Conservation (phyloP, 2,888 invertebrate species). For the Lycaena phlaeas region DNA sequence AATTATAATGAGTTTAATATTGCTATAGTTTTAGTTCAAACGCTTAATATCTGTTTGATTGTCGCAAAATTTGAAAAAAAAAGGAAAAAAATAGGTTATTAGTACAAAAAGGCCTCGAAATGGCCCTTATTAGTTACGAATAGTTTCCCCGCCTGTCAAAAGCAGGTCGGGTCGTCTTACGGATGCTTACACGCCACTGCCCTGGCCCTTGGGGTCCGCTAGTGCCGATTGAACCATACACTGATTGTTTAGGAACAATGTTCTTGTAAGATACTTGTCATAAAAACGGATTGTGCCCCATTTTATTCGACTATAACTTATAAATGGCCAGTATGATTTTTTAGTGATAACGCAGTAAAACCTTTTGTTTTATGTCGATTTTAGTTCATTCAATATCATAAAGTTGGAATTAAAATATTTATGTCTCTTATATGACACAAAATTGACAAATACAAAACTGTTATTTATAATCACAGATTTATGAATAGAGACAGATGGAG, state of each 20-base stretch:
- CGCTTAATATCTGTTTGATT: too few relatives aligned
- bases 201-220: slow-evolving; percentile 31
- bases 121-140: slow-evolving; percentile 44
- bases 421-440: not conserved
- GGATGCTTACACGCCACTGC: slow-evolving; percentile 52
- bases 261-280: slow-evolving; percentile 11
- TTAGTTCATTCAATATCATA: slow-evolving; percentile 6
- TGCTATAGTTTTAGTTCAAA: too few relatives aligned
- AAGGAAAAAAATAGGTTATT: not conserved
- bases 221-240: slow-evolving; percentile 14
- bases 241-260: slow-evolving; percentile 13
- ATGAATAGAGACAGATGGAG: too few relatives aligned
- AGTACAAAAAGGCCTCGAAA: not conserved
- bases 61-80: not conserved
- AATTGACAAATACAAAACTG: not conserved
- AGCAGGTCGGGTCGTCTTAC: slow-evolving; percentile 43
- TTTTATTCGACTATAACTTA: slow-evolving; percentile 9
- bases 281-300: slow-evolving; percentile 8
- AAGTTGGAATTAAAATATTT: slow-evolving; percentile 7
- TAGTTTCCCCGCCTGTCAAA: slow-evolving; percentile 59
- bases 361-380: slow-evolving; percentile 6
- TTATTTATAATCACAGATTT: too few relatives aligned
- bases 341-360: slow-evolving; percentile 9
- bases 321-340: slow-evolving; percentile 8
- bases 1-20: too few relatives aligned